Evolutionary conservation across 2,888 invertebrate genomes (phyloP), one percentile per base, ranked within the genome.

Genomic region (Lapara coniferarum): DNA sequence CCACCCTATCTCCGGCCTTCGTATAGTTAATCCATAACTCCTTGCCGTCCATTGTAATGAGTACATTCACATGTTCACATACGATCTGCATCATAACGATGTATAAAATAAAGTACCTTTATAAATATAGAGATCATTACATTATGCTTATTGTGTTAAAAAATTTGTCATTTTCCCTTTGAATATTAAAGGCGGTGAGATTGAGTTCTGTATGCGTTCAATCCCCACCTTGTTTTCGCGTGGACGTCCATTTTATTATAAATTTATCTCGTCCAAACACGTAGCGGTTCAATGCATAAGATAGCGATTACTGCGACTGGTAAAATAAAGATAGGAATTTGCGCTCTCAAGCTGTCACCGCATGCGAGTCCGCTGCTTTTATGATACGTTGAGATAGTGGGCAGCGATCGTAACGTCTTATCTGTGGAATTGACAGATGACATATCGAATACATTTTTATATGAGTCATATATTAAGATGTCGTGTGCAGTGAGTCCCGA

Each of bases 361-460:
- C 66, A 16, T 56, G 46, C 30, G 30, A 51, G 19, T 52, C 58
- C 51, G 49, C 51, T 66, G 57, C 58, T 57, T 66, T 69, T 59
- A 66, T 44, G 57, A 69, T 69, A 69, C 63, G 68, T 44, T 68
- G 74, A 71, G 71, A 78, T 78, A 75, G 73, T 70, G 72, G 72
- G 75, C 74, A 77, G 71, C 77, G 77, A 82, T 81, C 82, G 71
- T 71, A 78, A 77, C 71, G 74, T 81, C 72, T 83, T 85, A 89
- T 89, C 89, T 82, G 78, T 52, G 71, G 77, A 79, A 83, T 82
- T 85, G 89, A 89, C 88, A 79, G 75, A 81, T 87, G 89, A 87
- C 89, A 86, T 83, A 83, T 88, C 79, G 82, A 82, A 85, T 83
- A 83, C 76, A 80, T 83, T 87, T 86, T 87, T 83, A 81, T 84